phyloP scores from a whole-genome alignment of 1,140 invertebrate species.

The Rhagoletis zephyria region DNA sequence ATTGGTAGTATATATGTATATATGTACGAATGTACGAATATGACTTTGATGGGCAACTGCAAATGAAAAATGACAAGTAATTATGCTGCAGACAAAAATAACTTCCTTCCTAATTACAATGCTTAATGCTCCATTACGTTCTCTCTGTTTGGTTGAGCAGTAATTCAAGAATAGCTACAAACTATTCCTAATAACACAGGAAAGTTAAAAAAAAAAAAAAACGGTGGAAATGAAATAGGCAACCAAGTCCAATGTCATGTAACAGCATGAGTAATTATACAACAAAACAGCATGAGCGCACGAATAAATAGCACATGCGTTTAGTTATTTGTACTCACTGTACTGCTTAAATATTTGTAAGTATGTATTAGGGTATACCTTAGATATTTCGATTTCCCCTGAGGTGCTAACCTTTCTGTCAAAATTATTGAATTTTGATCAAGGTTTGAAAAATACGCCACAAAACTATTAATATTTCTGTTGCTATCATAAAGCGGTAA shows the following conservation, averaged over 20 bases:
- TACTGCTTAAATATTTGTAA: too few relatives aligned
- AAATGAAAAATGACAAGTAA: background rate
- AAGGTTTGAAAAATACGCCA: too few relatives aligned
- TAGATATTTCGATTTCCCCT: too few relatives aligned
- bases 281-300: background rate
- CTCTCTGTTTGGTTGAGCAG: background rate
- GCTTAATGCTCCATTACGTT: background rate
- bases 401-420: too few relatives aligned
- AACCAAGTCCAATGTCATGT: background rate
- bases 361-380: too few relatives aligned
- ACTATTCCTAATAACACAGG: background rate
- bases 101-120: background rate
- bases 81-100: background rate
- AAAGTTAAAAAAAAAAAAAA: background rate
- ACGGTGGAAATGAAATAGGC: background rate
- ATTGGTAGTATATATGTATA: background rate
- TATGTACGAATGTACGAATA: background rate
- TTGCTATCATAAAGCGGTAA: too few relatives aligned
- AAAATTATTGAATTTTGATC: too few relatives aligned
- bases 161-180: background rate
- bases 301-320: too few relatives aligned
- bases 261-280: slow-evolving; percentile 18
- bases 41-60: background rate
- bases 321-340: too few relatives aligned
- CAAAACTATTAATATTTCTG: too few relatives aligned